A percentile compares a stretch with the other conserved stretches of the same genome.
Evolutionary conservation across 2,113 vertebrate genomes (phyloP).

Genomic region (Eulemur macaco): DNA sequence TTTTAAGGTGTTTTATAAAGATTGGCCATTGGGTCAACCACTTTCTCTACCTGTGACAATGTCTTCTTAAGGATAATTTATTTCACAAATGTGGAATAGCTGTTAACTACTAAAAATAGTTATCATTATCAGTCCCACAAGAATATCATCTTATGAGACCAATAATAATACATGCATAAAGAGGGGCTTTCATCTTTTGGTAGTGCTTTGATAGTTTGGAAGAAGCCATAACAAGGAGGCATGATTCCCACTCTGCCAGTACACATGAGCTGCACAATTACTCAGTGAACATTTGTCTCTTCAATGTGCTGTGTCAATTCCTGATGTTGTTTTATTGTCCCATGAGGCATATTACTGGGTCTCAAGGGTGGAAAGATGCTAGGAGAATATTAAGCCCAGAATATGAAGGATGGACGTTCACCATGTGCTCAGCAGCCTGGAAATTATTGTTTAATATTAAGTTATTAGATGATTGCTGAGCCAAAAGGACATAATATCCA

Average conservation of each 20-base stretch:
- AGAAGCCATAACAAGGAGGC: constrained; percentile 25
- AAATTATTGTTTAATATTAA: constrained; percentile 82
- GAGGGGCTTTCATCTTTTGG: background rate
- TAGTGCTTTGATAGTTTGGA: constrained; percentile 33
- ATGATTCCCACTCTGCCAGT: background rate
- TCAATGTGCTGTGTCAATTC: constrained; percentile 1
- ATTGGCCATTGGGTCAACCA: background rate
- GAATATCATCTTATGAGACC: background rate
- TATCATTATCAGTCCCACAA: background rate
- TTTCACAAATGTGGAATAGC: background rate
- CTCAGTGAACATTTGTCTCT: constrained; percentile 50
- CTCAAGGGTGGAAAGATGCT: constrained; percentile 66
- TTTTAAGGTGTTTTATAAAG: constrained; percentile 2
- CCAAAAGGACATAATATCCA: constrained; percentile 81
- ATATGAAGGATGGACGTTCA: constrained; percentile 72
- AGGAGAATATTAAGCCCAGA: constrained; percentile 73
- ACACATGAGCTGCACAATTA: constrained; percentile 1
- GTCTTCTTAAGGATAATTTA: background rate
- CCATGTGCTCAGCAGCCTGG: constrained; percentile 70
- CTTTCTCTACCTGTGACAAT: background rate
- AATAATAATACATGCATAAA: background rate
- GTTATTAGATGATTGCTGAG: constrained; percentile 79
- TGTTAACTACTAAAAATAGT: constrained; percentile 6
- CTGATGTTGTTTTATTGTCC: constrained; percentile 67
- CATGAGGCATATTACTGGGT: constrained; percentile 59